These are phyloP conservation scores for Typhlichthys subterraneus DNA, from an alignment of 2,797 vertebrate species.

Conservation along the genomic window DNA sequence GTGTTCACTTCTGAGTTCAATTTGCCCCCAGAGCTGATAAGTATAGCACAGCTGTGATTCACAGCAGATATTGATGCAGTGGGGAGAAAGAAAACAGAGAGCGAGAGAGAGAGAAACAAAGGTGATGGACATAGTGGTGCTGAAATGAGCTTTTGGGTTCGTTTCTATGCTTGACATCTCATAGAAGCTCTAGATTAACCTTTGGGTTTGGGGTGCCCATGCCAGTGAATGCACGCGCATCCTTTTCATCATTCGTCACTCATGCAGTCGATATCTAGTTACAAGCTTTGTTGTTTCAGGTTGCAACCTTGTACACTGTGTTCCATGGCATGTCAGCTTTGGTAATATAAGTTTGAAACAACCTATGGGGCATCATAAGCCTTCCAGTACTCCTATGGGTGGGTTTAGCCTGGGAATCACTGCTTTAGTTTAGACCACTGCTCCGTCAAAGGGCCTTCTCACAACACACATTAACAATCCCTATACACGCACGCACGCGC, in stretches of 20 bases:
- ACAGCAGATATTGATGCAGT: constrained; percentile 59
- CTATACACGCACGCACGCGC: not conserved
- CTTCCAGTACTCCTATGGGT: constrained; percentile 41
- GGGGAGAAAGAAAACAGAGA: constrained; percentile 49
- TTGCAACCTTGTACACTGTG: constrained; percentile 1
- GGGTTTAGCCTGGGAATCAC: constrained; percentile 58
- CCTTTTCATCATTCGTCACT: constrained; percentile 33
- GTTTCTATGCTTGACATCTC: constrained; percentile 59
- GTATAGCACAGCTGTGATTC: constrained; percentile 53
- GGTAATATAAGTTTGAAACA: constrained; percentile 9
- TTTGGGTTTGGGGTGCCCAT: constrained; percentile 32
- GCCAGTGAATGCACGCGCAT: constrained; percentile 62
- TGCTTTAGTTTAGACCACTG: constrained; percentile 58
- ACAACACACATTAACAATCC: too few relatives aligned
- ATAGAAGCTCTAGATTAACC: constrained; percentile 49
- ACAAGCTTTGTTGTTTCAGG: not conserved
- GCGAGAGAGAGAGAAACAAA: constrained; percentile 40
- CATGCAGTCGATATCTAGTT: constrained; percentile 43
- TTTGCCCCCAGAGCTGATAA: constrained; percentile 63
- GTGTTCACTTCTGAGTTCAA: constrained; percentile 54
- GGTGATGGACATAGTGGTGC: constrained; percentile 55
- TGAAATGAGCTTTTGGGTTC: constrained; percentile 55
- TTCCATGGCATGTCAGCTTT: constrained; percentile 6
- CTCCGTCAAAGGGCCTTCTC: constrained; percentile 6
- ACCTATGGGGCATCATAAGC: constrained; percentile 14